phyloP scores from a whole-genome alignment of 2,797 vertebrate species.

The Etheostoma perlongum region DNA sequence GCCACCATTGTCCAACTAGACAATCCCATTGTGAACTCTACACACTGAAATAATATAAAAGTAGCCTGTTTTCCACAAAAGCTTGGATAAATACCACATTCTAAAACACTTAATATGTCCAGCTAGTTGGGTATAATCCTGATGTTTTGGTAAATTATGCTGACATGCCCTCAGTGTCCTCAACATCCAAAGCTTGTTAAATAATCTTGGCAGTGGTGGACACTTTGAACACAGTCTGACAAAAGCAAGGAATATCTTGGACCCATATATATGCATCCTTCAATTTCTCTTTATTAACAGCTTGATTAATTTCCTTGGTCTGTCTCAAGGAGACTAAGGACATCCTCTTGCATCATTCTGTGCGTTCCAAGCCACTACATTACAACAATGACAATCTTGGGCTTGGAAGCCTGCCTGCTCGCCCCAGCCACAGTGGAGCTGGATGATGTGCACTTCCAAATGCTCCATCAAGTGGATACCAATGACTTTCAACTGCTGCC shows the following conservation, averaged over 20 bases:
- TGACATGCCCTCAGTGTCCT: conserved; percentile 10
- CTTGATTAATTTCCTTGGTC: conserved; percentile 52
- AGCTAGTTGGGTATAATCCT: neutral
- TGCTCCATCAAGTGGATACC: conserved; percentile 22
- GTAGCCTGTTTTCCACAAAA: neutral
- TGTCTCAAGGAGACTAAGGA: conserved; percentile 68
- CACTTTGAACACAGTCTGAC: conserved; percentile 39
- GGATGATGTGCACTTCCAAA: conserved; percentile 38
- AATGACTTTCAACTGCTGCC: conserved; percentile 45
- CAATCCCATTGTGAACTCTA: neutral
- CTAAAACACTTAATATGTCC: conserved; percentile 1
- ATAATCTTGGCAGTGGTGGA: conserved; percentile 40
- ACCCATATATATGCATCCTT: conserved; percentile 46
- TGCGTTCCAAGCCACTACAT: conserved; percentile 42
- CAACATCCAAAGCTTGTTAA: conserved; percentile 26
- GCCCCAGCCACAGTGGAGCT: conserved; percentile 18
- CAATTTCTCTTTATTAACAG: conserved; percentile 64
- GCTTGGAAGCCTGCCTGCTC: conserved; percentile 56
- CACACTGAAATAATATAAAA: neutral
- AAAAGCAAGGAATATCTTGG: conserved; percentile 46
- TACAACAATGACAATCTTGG: conserved; percentile 46
- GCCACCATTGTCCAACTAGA: neutral
- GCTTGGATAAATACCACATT: conserved; percentile 13
- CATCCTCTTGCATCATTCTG: conserved; percentile 27
- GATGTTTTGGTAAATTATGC: conserved; percentile 15